These are phyloP conservation scores for Crocodylus rhombifer DNA, from an alignment of 2,797 vertebrate species.

Conservation along the genomic window DNA sequence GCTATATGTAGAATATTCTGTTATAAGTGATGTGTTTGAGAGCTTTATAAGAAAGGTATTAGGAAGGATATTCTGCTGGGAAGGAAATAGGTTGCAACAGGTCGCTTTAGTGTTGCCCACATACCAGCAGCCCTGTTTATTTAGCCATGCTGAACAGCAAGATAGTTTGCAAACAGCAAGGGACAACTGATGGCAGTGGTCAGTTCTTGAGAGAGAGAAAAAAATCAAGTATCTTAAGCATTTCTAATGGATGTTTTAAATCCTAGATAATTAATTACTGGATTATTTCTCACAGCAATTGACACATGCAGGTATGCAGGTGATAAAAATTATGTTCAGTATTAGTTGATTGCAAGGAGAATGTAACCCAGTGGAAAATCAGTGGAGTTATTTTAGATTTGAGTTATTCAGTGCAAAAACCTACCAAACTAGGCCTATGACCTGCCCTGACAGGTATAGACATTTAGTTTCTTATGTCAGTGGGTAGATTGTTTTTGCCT, in stretches of 20 bases:
- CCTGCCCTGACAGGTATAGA: fast-evolving
- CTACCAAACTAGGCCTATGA: neutral
- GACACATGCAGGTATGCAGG: fast-evolving
- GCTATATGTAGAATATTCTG: fast-evolving
- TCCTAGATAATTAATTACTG: fast-evolving
- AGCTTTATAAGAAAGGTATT: fast-evolving
- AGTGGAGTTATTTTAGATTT: fast-evolving
- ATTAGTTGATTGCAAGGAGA: neutral
- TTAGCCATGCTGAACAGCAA: fast-evolving
- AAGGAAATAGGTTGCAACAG: fast-evolving
- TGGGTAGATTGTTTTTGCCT: neutral
- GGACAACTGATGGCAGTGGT: neutral
- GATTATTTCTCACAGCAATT: fast-evolving
- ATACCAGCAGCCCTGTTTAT: fast-evolving
- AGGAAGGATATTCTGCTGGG: fast-evolving
- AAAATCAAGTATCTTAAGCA: neutral
- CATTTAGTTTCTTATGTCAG: neutral
- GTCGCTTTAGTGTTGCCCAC: fast-evolving
- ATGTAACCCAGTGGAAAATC: fast-evolving
- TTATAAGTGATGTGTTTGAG: neutral
- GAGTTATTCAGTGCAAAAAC: fast-evolving
- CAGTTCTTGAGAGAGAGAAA: neutral
- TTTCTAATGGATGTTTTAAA: neutral
- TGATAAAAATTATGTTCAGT: fast-evolving
- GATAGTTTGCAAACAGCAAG: neutral